phyloP scores from a whole-genome alignment of 2,888 invertebrate species.

The Nysson spinosus region DNA sequence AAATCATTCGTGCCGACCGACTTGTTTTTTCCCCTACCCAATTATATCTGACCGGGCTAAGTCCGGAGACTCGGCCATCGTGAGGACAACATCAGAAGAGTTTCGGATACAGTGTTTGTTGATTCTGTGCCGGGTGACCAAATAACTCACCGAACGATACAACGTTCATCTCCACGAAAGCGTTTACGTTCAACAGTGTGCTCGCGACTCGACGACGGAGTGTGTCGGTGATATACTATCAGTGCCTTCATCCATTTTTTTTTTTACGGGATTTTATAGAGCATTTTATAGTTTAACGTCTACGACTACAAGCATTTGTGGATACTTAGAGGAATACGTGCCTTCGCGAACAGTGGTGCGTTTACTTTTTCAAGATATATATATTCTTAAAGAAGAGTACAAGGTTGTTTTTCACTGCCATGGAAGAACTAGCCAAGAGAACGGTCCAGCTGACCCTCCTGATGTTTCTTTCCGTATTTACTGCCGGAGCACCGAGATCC shows the following conservation, averaged over 20 bases:
- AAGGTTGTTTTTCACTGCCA: background rate
- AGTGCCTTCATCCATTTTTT: constrained; percentile 1
- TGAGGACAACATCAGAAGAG: too few relatives aligned
- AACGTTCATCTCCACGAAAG: too few relatives aligned
- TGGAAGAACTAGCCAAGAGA: constrained; percentile 41
- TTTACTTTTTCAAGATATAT: background rate
- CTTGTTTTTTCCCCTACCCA: too few relatives aligned
- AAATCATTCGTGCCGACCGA: background rate
- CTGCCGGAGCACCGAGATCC: constrained; percentile 50
- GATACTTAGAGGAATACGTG: background rate
- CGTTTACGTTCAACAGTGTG: too few relatives aligned
- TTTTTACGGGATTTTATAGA: background rate
- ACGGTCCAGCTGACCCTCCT: constrained; percentile 46
- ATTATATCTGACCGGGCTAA: too few relatives aligned
- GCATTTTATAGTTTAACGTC: background rate
- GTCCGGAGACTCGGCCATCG: too few relatives aligned
- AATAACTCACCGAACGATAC: too few relatives aligned
- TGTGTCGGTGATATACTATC: background rate
- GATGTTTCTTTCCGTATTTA: constrained; percentile 46
- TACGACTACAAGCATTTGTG: constrained; percentile 3
- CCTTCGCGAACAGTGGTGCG: background rate
- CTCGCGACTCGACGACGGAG: background rate
- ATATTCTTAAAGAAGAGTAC: background rate
- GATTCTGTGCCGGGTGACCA: too few relatives aligned
- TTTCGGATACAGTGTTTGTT: too few relatives aligned